Conservation (phyloP, 2,888 invertebrate species). For the Drosophila villosipedis region DNA sequence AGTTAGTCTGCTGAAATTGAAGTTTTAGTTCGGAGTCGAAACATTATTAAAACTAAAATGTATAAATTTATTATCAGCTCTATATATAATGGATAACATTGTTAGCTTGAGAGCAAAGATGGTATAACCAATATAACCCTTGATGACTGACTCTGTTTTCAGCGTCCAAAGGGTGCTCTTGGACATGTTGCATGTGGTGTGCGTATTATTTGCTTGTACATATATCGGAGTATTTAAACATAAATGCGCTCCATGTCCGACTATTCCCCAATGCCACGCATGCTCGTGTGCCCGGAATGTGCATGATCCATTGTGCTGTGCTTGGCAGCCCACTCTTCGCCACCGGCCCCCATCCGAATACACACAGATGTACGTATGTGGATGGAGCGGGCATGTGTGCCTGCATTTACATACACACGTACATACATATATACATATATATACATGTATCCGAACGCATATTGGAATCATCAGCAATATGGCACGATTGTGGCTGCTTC, state of each 20-base stretch:
- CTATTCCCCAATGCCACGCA: conserved; percentile 34
- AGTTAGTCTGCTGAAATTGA: background rate
- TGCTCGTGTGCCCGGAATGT: conserved; percentile 41
- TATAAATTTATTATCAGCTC: background rate
- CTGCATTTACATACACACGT: background rate
- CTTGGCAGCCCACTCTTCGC: background rate
- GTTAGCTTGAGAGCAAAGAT: background rate
- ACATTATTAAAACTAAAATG: background rate
- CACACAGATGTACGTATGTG: background rate
- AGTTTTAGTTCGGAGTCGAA: background rate
- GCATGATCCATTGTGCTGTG: conserved; percentile 24
- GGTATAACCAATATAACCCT: background rate
- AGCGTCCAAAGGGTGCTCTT: background rate
- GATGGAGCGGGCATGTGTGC: background rate
- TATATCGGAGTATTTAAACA: conserved; percentile 1
- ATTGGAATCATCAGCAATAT: conserved; percentile 56
- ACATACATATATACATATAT: conserved; percentile 2
- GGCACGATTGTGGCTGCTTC: conserved; percentile 46
- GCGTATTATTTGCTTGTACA: background rate
- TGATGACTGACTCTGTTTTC: background rate
- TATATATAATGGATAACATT: background rate
- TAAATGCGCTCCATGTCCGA: conserved; percentile 18
- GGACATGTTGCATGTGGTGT: background rate
- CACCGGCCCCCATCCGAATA: background rate
- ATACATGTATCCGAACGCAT: conserved; percentile 40